These are phyloP conservation scores for Vanacampus margaritifer DNA, from an alignment of 2,113 vertebrate genomes.

Conservation along the genomic window DNA sequence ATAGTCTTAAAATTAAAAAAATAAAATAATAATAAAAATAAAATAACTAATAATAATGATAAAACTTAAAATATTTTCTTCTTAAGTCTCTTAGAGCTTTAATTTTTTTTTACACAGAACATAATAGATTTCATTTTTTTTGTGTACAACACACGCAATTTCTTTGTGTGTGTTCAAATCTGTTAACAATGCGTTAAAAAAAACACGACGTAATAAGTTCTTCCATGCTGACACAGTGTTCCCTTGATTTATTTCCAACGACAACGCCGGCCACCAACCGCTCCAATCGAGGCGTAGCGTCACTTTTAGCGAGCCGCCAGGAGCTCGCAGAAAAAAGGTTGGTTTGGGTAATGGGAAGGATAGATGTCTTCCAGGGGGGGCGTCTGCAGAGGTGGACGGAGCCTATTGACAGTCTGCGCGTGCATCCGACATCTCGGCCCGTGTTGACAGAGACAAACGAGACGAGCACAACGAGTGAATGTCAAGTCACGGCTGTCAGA, in stretches of 20 bases:
- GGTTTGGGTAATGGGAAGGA: conserved; percentile 18
- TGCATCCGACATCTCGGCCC: conserved; percentile 39
- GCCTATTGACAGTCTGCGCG: conserved; percentile 40
- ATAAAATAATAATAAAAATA: too few relatives aligned
- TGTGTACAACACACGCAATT: too few relatives aligned
- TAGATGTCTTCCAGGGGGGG: conserved; percentile 18
- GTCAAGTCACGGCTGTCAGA: conserved; percentile 50
- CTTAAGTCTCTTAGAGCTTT: too few relatives aligned
- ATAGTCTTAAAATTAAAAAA: neutral
- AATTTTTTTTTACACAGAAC: too few relatives aligned
- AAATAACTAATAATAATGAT: too few relatives aligned
- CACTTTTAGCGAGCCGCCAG: conserved; percentile 4
- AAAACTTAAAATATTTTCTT: too few relatives aligned
- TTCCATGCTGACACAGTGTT: conserved; percentile 8
- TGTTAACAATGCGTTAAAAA: neutral
- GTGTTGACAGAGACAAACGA: conserved; percentile 46
- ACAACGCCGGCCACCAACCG: conserved; percentile 14
- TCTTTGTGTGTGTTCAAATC: too few relatives aligned
- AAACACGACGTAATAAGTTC: neutral
- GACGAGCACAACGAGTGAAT: conserved; percentile 49
- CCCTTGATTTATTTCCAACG: conserved; percentile 18
- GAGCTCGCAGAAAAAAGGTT: conserved; percentile 16
- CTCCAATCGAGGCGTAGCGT: conserved; percentile 12
- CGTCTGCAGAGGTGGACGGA: conserved; percentile 27
- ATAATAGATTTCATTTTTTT: too few relatives aligned